Evolutionary conservation across 2,888 invertebrate species (phyloP), one percentile per base, ranked within the genome.

Genomic region (Drosophila sordidula): DNA sequence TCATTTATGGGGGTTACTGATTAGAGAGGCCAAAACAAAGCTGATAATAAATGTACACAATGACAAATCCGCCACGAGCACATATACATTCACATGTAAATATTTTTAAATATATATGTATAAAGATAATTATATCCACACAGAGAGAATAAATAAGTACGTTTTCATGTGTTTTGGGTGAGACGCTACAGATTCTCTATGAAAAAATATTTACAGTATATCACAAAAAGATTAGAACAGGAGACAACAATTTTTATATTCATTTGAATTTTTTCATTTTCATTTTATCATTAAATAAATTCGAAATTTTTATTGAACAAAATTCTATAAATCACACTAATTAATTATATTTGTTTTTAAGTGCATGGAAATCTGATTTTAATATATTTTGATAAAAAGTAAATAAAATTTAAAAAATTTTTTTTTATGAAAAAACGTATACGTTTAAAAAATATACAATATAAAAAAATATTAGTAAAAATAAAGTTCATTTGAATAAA

Each of bases 31-130:
- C 42, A 9, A 49, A 49, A 22, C 12, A 42, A 22, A 49, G 25
- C 32, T 78, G 73, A 62, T 67, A 68, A 45, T 12, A n/a, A 54
- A 14, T 39, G 18, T 54, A 44, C 12, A 55, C 67, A 66, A 50
- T 36, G 39, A 29, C 54, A 36, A 71, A 55, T 47, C 50, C n/a
- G 9, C 38, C 32, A 38, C 36, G 32, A 34, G 18, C 34, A 57
- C 4, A 45, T 9, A 36, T 14, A 34, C 38, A 36, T 18, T 6
- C 1, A 41, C 8, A 38, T 32, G 22, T 34, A 34, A 41, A 50
- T 29, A 8, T 32, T 41, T 25, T 41, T n/a, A 12, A 54, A 16
- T 45, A 12, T 41, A 36, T 12, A 22, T 44, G 29, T 29, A 29
- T 38, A 38, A 12, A 25, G 36, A 39, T 61, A 50, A 26, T 46